Percentiles rank a stretch among this genome's conserved stretches.
Conservation (phyloP, 2,113 vertebrate species). For the Peucedramus taeniatus region DNA sequence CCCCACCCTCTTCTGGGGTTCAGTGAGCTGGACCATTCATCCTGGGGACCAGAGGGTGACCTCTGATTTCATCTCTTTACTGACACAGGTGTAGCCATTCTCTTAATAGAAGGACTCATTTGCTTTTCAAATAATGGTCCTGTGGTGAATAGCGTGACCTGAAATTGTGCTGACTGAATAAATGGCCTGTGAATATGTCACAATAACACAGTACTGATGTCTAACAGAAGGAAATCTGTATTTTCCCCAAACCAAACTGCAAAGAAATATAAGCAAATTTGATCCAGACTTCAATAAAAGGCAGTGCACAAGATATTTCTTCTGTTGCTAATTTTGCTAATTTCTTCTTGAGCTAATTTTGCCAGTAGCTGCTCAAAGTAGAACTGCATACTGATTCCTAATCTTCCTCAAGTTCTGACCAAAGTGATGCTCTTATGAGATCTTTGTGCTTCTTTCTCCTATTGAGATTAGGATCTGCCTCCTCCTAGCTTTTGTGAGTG, state of each 20-base stretch:
- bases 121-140: neutral
- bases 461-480: neutral
- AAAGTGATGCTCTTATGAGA: neutral
- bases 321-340: neutral
- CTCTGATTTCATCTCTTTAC: neutral
- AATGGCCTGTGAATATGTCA: neutral
- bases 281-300: neutral
- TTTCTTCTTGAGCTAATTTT: neutral
- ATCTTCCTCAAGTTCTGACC: neutral
- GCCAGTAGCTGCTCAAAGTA: neutral
- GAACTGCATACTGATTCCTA: neutral
- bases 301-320: neutral
- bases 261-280: neutral
- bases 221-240: neutral
- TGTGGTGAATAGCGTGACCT: neutral
- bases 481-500: neutral
- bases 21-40: neutral
- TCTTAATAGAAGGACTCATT: neutral
- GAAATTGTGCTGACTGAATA: neutral
- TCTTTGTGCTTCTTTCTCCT: neutral
- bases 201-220: neutral
- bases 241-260: neutral
- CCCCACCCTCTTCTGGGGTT: neutral
- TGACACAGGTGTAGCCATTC: neutral
- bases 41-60: neutral